Base-by-base conservation (phyloP, 2,888 invertebrate species). In the Caenorhabditis panamensis region DNA sequence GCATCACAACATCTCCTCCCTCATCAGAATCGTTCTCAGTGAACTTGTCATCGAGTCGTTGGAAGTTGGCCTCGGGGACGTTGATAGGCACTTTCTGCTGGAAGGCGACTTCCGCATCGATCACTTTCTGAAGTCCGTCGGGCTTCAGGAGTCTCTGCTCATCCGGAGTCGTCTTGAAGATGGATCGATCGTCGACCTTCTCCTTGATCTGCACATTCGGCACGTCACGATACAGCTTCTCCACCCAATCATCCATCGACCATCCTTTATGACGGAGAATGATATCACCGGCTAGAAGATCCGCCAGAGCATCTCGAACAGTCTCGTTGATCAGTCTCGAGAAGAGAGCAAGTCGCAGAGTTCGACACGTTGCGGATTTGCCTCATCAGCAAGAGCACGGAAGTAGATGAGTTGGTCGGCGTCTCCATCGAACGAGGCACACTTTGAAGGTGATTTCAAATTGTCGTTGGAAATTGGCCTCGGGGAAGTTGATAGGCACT, bases 321-420 rank as follows among this genome's bases (percentile, higher is more conserved):
- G 83, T 83, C 78, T 88, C 88, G 64, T 89, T 89, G 81, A 89
- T 87, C 20, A 89, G 79, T 11, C 76, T 67, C 6, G 88, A 84
- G 71, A 89, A 68, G 13, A 83, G 72, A 16, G 49, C 54, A 2
- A 87, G 92, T 99, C 99, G 56, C 99, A 91, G 3, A 99, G 93
- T 62, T 87, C 87, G 76, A 92, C 92, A 0, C 59, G n/a, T 49
- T 53, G 11, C 9, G 31, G 9, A 31, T 9, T 31, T n/a, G 56
- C 72, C 4, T 18, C 37, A 6, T 26, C 56, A 18, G 22, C 28
- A 18, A 24, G 47, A 8, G 37, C n/a, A 20, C 79, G 37, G 92
- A 95, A 99, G 91, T 97, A 99, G 13, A 99, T 94, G 41, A 99
- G 92, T 56, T 99, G 93, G 91, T 99, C 99, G 0, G 96, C 98